phyloP scores from a whole-genome alignment of 2,113 vertebrate species.

The Galemys pyrenaicus region DNA sequence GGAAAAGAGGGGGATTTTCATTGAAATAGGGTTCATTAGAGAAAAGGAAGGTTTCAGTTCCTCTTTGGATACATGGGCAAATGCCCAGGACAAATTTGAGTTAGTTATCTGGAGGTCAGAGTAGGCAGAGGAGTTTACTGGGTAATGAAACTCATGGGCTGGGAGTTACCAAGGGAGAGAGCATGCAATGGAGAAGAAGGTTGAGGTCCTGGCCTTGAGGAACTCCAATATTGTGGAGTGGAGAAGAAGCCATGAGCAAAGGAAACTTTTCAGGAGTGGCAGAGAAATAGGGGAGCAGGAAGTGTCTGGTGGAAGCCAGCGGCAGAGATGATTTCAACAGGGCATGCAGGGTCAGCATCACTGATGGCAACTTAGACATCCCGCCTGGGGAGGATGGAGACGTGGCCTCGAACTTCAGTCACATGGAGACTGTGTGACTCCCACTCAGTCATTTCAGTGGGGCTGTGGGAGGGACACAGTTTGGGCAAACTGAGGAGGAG shows the following conservation, averaged over 20 bases:
- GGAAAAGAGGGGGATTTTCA: not conserved
- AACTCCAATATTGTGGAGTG: not conserved
- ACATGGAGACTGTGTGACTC: fast-evolving
- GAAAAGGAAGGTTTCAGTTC: not conserved
- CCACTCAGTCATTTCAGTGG: no score
- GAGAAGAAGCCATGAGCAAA: not conserved
- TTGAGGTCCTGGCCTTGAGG: not conserved
- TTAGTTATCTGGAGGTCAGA: not conserved
- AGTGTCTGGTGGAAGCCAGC: not conserved
- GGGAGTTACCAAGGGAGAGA: not conserved
- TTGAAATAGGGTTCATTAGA: not conserved
- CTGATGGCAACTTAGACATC: not conserved
- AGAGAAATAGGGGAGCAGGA: not conserved
- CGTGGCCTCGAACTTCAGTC: not conserved
- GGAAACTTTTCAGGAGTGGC: not conserved
- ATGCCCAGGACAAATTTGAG: not conserved
- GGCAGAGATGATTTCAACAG: not conserved
- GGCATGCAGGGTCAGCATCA: not conserved
- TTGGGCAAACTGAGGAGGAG: not conserved
- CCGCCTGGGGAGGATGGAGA: not conserved
- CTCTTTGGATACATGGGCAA: not conserved
- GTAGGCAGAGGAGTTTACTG: not conserved
- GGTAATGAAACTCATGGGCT: not conserved
- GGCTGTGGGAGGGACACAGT: no score
- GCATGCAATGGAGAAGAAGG: not conserved